Evolutionary conservation across 2,113 vertebrate genomes (phyloP).

Genomic region (Vireo altiloquus): DNA sequence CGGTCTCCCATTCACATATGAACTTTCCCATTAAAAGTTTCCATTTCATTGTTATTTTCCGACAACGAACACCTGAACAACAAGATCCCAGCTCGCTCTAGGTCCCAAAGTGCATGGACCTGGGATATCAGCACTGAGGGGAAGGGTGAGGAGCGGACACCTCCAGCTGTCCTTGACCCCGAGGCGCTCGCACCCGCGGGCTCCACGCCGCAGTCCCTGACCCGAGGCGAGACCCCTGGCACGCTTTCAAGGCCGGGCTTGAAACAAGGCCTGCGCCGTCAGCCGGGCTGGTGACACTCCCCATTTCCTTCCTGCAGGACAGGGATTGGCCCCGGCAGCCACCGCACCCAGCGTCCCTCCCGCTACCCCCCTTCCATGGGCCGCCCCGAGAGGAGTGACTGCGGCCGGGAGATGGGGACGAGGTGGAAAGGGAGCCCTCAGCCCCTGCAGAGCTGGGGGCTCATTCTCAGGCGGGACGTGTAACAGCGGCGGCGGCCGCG

Average conservation of each 20-base stretch:
- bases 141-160: not conserved
- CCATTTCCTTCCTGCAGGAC: fast-evolving
- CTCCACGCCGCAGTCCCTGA: not conserved
- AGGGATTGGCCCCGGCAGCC: not conserved
- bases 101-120: fast-evolving
- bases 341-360: fast-evolving
- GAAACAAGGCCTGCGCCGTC: not conserved
- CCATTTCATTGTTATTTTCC: not conserved
- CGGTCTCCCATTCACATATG: fast-evolving
- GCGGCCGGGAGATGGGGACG: not conserved
- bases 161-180: not conserved
- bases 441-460: fast-evolving
- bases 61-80: not conserved
- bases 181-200: not conserved
- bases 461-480: fast-evolving
- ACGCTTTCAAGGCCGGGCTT: fast-evolving
- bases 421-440: fast-evolving
- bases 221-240: not conserved
- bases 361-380: fast-evolving
- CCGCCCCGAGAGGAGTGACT: fast-evolving
- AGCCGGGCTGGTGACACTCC: not conserved
- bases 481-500: not conserved
- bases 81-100: not conserved
- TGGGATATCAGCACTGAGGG: fast-evolving
- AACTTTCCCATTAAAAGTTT: not conserved